These are phyloP conservation scores for Ernsta delagoae DNA, from an alignment of 2,888 invertebrate species.

Conservation along the genomic window DNA sequence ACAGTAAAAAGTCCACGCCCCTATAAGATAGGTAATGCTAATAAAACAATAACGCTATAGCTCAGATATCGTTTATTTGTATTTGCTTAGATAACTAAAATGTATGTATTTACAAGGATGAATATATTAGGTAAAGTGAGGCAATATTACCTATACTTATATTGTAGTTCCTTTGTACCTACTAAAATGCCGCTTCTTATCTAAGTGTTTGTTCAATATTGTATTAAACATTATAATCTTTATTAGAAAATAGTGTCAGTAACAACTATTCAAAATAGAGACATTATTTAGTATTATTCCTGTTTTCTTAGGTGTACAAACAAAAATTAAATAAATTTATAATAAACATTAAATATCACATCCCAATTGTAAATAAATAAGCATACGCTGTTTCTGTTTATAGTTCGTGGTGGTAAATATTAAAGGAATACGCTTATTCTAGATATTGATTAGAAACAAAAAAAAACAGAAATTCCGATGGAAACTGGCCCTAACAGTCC, in stretches of 20 bases:
- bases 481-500: no score
- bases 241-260: not conserved
- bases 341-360: no score
- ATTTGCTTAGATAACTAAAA: slow-evolving; percentile 17
- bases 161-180: slow-evolving; percentile 9
- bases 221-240: not conserved
- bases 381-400: no score
- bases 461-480: no score
- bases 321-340: no score
- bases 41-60: slow-evolving; percentile 6
- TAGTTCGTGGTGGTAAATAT: no score
- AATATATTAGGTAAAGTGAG: not conserved
- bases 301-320: no score
- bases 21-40: not conserved
- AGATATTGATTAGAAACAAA: no score
- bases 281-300: no score
- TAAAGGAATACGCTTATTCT: no score
- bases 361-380: no score
- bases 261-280: no score
- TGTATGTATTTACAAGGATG: slow-evolving; percentile 5
- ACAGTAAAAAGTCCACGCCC: not conserved
- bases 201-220: not conserved
- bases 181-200: not conserved
- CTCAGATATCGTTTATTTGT: slow-evolving; percentile 9
- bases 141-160: not conserved